A percentile compares a stretch with the other conserved stretches of the same genome.
Conservation (phyloP, 2,797 vertebrate species). For the Cirrhinus molitorella region DNA sequence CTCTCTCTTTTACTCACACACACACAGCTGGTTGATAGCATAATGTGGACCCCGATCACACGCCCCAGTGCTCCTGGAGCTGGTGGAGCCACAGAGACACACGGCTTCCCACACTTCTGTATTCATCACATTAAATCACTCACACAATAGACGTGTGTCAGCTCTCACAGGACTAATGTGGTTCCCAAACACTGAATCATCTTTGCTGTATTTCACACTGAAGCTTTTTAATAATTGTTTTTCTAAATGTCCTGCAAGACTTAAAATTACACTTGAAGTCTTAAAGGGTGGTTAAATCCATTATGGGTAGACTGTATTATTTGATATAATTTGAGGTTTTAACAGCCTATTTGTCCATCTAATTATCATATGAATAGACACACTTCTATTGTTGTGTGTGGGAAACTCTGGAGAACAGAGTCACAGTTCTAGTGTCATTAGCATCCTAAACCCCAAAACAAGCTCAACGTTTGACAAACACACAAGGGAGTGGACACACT, state of each 20-base stretch:
- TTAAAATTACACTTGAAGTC: too few species aligned
- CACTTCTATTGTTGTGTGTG: slow-evolving; percentile 40
- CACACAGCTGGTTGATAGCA: slow-evolving; percentile 58
- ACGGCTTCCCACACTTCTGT: slow-evolving; percentile 80
- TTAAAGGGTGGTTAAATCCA: too few species aligned
- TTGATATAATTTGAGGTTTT: not conserved
- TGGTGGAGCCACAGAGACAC: slow-evolving; percentile 75
- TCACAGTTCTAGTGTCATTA: slow-evolving; percentile 43
- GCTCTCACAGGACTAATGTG: slow-evolving; percentile 62
- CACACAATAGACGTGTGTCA: slow-evolving; percentile 80
- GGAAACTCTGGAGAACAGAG: slow-evolving; percentile 53
- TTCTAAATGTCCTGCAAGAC: too few species aligned
- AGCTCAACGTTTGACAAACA: slow-evolving; percentile 2
- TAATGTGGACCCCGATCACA: slow-evolving; percentile 68
- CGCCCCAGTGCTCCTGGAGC: slow-evolving; percentile 62
- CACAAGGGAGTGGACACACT: slow-evolving; percentile 39
- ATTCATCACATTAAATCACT: slow-evolving; percentile 69
- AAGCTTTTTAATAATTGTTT: too few species aligned
- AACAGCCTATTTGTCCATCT: not conserved
- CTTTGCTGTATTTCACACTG: not conserved
- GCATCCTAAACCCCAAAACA: slow-evolving; percentile 16
- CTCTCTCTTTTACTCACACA: slow-evolving; percentile 22
- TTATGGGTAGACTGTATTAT: too few species aligned
- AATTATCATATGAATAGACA: slow-evolving; percentile 51
- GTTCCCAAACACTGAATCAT: not conserved